Evolutionary conservation across 1,140 invertebrate genomes (phyloP).

Genomic region (Sarcophaga bullata): DNA sequence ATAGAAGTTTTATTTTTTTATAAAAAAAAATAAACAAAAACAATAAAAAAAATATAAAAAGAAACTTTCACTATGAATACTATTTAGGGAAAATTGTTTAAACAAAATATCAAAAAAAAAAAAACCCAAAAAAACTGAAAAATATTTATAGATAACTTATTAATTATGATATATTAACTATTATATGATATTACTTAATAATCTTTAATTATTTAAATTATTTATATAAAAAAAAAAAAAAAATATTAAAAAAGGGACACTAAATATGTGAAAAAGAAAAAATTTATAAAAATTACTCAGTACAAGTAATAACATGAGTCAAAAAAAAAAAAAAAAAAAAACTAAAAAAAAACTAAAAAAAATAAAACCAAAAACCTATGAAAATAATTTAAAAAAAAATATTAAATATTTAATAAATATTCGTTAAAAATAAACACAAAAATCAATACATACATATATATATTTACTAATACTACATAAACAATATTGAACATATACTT

Average conservation of each 20-base stretch:
- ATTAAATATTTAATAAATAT: conserved; percentile 13
- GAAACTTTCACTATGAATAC: conserved; percentile 10
- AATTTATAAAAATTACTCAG: conserved; percentile 24
- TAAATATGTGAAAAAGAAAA: conserved; percentile 9
- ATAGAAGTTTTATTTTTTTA: background rate
- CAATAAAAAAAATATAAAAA: background rate
- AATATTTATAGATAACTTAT: background rate
- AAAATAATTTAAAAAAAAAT: conserved; percentile 13
- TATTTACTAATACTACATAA: conserved; percentile 5
- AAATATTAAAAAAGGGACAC: background rate
- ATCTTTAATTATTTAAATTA: background rate
- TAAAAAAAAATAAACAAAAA: background rate
- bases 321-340: conserved; percentile 11
- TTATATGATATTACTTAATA: background rate
- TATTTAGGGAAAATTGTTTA: conserved; percentile 38
- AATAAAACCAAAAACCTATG: background rate
- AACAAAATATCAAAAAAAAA: conserved; percentile 20
- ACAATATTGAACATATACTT: background rate
- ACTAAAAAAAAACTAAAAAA: conserved; percentile 20
- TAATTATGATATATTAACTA: background rate
- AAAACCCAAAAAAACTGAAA: background rate
- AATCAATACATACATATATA: background rate
- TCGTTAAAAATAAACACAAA: no score
- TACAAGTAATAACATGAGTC: conserved; percentile 37
- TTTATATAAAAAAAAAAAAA: background rate